Evolutionary conservation across 2,797 vertebrate species (phyloP), one percentile per base, ranked within the genome.

Genomic region (Enoplosus armatus): DNA sequence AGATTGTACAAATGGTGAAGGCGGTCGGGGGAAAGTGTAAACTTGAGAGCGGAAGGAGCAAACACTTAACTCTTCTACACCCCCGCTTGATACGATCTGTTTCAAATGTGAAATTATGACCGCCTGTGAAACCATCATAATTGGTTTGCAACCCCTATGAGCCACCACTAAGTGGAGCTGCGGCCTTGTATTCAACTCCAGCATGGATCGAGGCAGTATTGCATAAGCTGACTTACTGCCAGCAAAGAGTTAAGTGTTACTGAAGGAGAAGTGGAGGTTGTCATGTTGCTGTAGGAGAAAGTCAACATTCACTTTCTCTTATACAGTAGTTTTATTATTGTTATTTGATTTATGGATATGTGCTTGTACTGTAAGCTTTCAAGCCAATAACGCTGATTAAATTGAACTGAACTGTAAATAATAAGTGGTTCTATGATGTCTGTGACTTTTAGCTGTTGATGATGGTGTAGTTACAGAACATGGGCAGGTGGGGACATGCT

Each of bases 91-190:
- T 79, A 60, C 56, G 31, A 54, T 72, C 58, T 54, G 6, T 51
- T 33, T 69, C 11, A 78, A 79, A 86, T 55, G 82, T 76, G 84
- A 83, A 82, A 68, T 51, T 27, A 47, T 9, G 55, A 65, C 64
- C 83, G 74, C 85, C 83, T 86, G 76, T 39, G 82, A 53, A 33
- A 37, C 8, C 24, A n/a, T 22, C 2, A 22, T 2, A 6, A 26
- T 64, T 16, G 31, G 26, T 50, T 12, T 82, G 86, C 78, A 81
- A 37, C 51, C 77, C 48, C 35, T 4, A 3, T 1, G 7, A 48
- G 1, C n/a, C 22, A 14, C 89, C 92, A 90, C 78, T 63, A 45
- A 33, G 90, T 67, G 90, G 89, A 11, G 87, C 89, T 85, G 76
- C 27, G 8, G 70, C 22, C 65, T 66, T 33, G 29, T 74, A 83